Base-by-base conservation (phyloP, 2,113 vertebrate species). In the Esox niger region DNA sequence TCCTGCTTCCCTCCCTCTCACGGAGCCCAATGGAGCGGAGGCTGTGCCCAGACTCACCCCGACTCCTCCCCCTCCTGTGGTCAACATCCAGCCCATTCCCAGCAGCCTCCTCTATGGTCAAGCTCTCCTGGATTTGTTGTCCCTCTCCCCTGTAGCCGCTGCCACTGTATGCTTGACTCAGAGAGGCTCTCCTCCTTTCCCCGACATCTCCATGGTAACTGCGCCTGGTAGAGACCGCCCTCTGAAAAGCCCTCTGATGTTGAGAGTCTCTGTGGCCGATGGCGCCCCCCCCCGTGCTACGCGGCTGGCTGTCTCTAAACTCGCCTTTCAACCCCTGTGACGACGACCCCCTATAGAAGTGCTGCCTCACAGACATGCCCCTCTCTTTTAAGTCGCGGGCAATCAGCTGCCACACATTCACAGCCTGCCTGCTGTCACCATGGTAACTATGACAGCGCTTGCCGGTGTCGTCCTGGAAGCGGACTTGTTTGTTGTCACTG, bases 151-250 rank as follows among this genome's bases (percentile, higher is more conserved):
- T 77, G 35, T 80, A 72, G 68, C 78, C 83, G 75, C 67, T 72
- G 68, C 73, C 62, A n/a, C 82, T 60, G 71, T 49, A 70, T n/a
- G n/a, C 76, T 25, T 86, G 76, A 62, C 38, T 29, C 60, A 58
- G 4, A 20, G 86, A 79, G 49, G n/a, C 38, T 59, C 71, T 71
- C 74, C 74, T 79, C 69, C 79, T 81, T 62, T 84, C 76, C 73
- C 84, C 71, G 66, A 79, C 70, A 33, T 89, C 81, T 54, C 87
- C 86, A 81, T 86, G 88, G 86, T 88, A 90, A 86, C 88, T 88
- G 79, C 85, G 86, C 75, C 90, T 82, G 64, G 66, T 52, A 70
- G 69, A 29, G 66, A 77, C 69, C 30, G 86, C 77, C 71, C 88
- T 81, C 21, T 79, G 83, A 67, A 91, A 88, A 32, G 0, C 74